Conservation (phyloP, 2,113 vertebrate genomes). For the Leptobrachium leishanense region DNA sequence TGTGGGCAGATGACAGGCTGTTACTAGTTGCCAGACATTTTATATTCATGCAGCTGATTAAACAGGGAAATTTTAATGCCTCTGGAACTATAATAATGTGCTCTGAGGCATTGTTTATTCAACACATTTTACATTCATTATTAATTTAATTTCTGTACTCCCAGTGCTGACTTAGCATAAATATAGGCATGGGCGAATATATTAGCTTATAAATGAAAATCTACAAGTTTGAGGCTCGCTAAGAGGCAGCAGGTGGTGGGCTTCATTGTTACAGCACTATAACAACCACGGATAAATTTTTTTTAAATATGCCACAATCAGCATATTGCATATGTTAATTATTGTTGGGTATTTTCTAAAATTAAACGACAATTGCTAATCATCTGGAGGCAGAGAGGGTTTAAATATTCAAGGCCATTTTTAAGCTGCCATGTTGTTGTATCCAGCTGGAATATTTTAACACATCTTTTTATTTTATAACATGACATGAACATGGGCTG, state of each 20-base stretch:
- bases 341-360: not conserved
- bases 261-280: not conserved
- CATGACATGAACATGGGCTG: too few species aligned
- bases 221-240: conserved; percentile 12
- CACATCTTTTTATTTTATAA: too few species aligned
- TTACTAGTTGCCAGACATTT: conserved; percentile 57
- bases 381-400: not conserved
- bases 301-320: conserved; percentile 18
- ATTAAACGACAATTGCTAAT: not conserved
- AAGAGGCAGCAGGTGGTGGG: conserved; percentile 21
- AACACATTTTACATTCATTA: conserved; percentile 46
- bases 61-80: conserved; percentile 50
- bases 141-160: conserved; percentile 42
- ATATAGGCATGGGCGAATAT: conserved; percentile 28
- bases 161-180: conserved; percentile 43
- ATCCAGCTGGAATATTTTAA: not conserved
- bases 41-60: conserved; percentile 58
- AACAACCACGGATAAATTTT: not conserved
- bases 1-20: conserved; percentile 58
- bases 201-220: conserved; percentile 7
- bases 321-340: not conserved
- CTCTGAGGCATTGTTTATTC: conserved; percentile 26
- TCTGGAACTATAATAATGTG: conserved; percentile 33
- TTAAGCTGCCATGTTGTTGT: not conserved
- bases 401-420: not conserved